Conservation (phyloP, 2,888 invertebrate species). For the Shargacucullia verbasci region DNA sequence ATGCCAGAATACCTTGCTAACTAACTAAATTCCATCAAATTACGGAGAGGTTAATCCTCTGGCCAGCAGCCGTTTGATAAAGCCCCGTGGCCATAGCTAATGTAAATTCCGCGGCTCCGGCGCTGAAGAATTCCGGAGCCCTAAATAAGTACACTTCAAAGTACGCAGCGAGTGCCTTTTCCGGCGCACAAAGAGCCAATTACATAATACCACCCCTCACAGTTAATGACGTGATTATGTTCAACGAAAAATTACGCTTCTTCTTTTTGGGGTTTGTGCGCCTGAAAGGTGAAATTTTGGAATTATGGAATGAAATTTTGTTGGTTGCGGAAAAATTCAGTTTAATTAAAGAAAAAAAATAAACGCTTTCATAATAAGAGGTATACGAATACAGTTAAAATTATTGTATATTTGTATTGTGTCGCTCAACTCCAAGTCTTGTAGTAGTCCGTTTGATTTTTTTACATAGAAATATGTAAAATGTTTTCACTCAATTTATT, state of each 20-base stretch:
- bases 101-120: conserved; percentile 57
- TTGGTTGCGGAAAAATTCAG: conserved; percentile 1
- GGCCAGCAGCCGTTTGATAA: conserved; percentile 56
- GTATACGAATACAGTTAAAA: no score
- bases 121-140: conserved; percentile 53
- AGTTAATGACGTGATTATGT: conserved; percentile 59
- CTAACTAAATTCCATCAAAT: conserved; percentile 49
- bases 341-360: no score
- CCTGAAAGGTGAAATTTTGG: conserved; percentile 21
- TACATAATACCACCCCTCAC: conserved; percentile 55
- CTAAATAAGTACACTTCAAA: conserved; percentile 60
- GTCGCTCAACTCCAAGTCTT: no score
- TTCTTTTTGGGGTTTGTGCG: conserved; percentile 33
- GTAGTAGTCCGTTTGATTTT: no score
- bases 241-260: conserved; percentile 50
- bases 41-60: conserved; percentile 47
- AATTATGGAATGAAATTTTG: conserved; percentile 25
- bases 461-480: no score
- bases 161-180: conserved; percentile 56
- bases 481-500: no score
- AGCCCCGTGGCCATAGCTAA: conserved; percentile 49
- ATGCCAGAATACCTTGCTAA: conserved; percentile 14
- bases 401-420: no score
- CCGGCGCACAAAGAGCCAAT: conserved; percentile 55
- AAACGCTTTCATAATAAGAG: no score